phyloP scores from a whole-genome alignment of 2,113 vertebrate species.

The Odontesthes bonariensis region DNA sequence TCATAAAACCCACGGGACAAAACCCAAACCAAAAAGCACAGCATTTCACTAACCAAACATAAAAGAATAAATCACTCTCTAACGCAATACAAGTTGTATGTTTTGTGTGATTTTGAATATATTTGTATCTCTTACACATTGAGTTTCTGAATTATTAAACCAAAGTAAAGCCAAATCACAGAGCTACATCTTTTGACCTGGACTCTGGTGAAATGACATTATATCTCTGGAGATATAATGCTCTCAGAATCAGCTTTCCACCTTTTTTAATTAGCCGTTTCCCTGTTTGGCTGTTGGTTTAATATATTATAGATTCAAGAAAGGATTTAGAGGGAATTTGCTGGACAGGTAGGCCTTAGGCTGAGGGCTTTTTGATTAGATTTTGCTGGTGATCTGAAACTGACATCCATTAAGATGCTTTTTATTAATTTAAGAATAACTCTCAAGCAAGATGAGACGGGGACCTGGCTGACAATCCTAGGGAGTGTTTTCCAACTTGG shows the following conservation, averaged over 20 bases:
- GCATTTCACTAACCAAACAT: too few relatives aligned
- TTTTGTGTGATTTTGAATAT: background rate
- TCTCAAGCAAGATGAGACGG: constrained; percentile 39
- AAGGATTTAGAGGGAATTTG: constrained; percentile 53
- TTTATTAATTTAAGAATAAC: constrained; percentile 32
- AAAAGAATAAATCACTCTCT: background rate
- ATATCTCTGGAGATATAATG: constrained; percentile 24
- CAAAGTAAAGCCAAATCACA: background rate
- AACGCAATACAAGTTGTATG: background rate
- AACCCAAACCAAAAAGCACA: too few relatives aligned
- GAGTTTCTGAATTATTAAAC: too few relatives aligned
- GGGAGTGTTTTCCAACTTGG: constrained; percentile 17
- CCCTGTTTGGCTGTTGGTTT: constrained; percentile 43
- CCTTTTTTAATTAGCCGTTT: constrained; percentile 55
- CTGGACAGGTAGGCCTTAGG: constrained; percentile 40
- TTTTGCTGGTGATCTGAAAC: constrained; percentile 26
- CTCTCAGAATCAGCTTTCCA: constrained; percentile 35
- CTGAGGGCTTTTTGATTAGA: constrained; percentile 39
- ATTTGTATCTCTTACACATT: background rate
- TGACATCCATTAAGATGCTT: constrained; percentile 23
- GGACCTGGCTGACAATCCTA: constrained; percentile 23
- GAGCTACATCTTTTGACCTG: constrained; percentile 23
- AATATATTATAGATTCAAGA: constrained; percentile 64
- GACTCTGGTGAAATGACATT: constrained; percentile 25
- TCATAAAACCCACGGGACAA: too few relatives aligned